Conservation (phyloP, 2,797 vertebrate genomes). For the Kryptopterus vitreolus region DNA sequence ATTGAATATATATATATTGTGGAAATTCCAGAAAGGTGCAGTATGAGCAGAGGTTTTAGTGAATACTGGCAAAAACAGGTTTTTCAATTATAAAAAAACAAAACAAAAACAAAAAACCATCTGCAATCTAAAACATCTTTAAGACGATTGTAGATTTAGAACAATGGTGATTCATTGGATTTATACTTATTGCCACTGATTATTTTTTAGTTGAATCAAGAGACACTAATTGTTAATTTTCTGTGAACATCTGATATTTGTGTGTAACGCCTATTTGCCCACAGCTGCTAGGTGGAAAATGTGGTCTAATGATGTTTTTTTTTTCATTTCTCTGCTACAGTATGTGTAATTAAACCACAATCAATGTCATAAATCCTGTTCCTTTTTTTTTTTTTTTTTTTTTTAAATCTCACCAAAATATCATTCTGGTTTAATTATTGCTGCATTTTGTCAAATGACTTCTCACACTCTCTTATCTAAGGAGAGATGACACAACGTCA, state of each 20-base stretch:
- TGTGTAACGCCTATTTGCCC: background rate
- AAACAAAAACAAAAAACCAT: too few relatives aligned
- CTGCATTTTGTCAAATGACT: background rate
- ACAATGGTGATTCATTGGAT: background rate
- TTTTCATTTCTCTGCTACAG: background rate
- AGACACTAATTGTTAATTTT: background rate
- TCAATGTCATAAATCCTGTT: background rate
- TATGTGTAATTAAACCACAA: background rate
- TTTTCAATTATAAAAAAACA: too few relatives aligned
- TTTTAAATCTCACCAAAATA: too few relatives aligned
- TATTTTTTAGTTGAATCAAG: background rate
- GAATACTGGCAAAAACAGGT: too few relatives aligned
- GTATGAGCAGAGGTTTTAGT: too few relatives aligned
- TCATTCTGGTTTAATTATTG: background rate
- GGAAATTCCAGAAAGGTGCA: too few relatives aligned
- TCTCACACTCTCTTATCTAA: background rate
- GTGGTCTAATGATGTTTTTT: background rate
- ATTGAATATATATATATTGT: too few relatives aligned
- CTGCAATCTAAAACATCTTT: background rate
- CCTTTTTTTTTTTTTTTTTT: too few relatives aligned
- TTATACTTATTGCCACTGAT: background rate
- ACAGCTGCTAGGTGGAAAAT: background rate
- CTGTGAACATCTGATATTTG: background rate
- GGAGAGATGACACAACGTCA: background rate
- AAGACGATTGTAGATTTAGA: background rate